Percentiles rank a stretch among this genome's conserved stretches.
phyloP scores from a whole-genome alignment of 2,888 invertebrate species.

The Parnassius glacialis region DNA sequence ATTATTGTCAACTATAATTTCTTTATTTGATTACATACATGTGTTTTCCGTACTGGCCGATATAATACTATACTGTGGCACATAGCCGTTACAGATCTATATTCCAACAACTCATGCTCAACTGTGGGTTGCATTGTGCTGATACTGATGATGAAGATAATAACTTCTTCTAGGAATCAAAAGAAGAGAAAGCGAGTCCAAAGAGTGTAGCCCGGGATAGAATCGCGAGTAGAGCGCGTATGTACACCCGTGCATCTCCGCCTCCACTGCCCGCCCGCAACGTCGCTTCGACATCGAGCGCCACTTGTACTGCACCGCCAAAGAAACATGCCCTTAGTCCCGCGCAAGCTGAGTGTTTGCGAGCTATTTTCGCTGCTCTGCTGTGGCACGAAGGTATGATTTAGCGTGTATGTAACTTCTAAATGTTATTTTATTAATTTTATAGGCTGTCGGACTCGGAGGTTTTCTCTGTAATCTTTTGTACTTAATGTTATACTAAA shows the following conservation, averaged over 20 bases:
- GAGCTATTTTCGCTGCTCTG: slow-evolving; percentile 98
- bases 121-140: no score
- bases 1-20: no score
- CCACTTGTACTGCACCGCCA: slow-evolving; percentile 60
- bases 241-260: slow-evolving; percentile 63
- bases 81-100: no score
- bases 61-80: no score
- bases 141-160: no score
- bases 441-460: no score
- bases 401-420: neutral
- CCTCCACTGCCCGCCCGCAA: slow-evolving; percentile 68
- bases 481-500: no score
- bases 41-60: no score
- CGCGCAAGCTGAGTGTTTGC: slow-evolving; percentile 93
- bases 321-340: slow-evolving; percentile 94
- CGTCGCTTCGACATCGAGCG: slow-evolving; percentile 58
- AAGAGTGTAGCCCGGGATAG: slow-evolving; percentile 43
- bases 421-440: no score
- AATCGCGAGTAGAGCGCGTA: slow-evolving; percentile 25
- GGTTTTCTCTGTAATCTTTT: no score
- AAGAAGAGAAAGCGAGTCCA: slow-evolving; percentile 32
- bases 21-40: no score
- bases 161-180: slow-evolving; percentile 1
- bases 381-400: slow-evolving; percentile 95
- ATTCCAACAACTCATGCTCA: no score